Conservation (phyloP, 2,797 vertebrate species). For the Falco novaeseelandiae region DNA sequence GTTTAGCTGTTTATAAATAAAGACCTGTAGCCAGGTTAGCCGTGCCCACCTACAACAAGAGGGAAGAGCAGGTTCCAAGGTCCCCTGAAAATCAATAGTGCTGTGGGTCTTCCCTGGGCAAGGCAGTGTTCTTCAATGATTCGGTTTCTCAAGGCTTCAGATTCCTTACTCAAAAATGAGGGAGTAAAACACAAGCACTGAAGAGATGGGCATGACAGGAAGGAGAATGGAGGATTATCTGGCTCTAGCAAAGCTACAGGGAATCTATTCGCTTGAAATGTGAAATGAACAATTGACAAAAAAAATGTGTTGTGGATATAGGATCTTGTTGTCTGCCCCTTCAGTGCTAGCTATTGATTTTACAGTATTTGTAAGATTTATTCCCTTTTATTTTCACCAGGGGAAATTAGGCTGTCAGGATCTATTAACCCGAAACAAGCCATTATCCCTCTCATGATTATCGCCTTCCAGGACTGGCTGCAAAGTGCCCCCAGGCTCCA, state of each 20-base stretch:
- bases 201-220: not conserved
- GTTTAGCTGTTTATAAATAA: not conserved
- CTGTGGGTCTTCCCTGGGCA: not conserved
- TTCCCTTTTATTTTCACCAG: constrained; percentile 69
- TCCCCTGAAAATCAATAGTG: not conserved
- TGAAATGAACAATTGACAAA: constrained; percentile 31
- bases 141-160: not conserved
- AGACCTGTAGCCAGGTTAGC: not conserved
- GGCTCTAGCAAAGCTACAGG: constrained; percentile 16
- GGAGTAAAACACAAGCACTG: not conserved
- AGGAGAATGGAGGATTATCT: constrained; percentile 9
- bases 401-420: constrained; percentile 74
- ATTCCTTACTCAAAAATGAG: not conserved
- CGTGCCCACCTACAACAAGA: not conserved
- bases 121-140: not conserved
- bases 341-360: constrained; percentile 71
- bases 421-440: constrained; percentile 68
- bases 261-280: not conserved
- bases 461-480: not conserved
- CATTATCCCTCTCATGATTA: constrained; percentile 68
- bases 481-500: not conserved
- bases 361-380: constrained; percentile 73
- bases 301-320: constrained; percentile 22
- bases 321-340: constrained; percentile 58
- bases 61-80: not conserved